Conservation (phyloP, 1,140 invertebrate species). For the Ostrea denselamellosa region DNA sequence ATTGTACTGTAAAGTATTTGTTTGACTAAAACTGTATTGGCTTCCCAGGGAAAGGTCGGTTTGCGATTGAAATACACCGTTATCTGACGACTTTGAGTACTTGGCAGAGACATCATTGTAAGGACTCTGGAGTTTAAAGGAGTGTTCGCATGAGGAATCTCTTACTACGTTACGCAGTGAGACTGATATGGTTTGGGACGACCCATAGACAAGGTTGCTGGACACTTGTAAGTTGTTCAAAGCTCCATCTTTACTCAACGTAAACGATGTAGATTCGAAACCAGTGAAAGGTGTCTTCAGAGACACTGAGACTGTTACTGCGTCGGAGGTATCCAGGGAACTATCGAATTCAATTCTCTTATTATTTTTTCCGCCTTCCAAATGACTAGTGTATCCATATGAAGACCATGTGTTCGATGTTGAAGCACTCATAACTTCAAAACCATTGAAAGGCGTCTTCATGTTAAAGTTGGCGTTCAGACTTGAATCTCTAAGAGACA, state of each 20-base stretch:
- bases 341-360: not conserved
- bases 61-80: not conserved
- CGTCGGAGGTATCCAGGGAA: not conserved
- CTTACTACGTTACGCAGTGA: not conserved
- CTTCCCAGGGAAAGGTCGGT: not conserved
- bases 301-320: not conserved
- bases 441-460: conserved; percentile 14
- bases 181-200: not conserved
- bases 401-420: not conserved
- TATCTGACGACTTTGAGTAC: not conserved
- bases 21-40: not conserved
- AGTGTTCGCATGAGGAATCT: not conserved
- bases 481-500: conserved; percentile 1
- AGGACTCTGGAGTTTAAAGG: conserved; percentile 13
- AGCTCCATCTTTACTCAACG: conserved; percentile 3
- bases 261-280: conserved; percentile 23
- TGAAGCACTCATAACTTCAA: not conserved
- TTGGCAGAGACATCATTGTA: conserved; percentile 14
- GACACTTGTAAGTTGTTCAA: not conserved
- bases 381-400: not conserved
- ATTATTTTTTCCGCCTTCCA: not conserved
- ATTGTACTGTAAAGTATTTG: not conserved
- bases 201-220: not conserved
- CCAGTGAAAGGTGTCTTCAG: conserved; percentile 46
- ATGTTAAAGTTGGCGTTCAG: conserved; percentile 4